Evolutionary conservation across 2,113 vertebrate species (phyloP), one percentile per base, ranked within the genome.

Genomic region (Lasiurus borealis): DNA sequence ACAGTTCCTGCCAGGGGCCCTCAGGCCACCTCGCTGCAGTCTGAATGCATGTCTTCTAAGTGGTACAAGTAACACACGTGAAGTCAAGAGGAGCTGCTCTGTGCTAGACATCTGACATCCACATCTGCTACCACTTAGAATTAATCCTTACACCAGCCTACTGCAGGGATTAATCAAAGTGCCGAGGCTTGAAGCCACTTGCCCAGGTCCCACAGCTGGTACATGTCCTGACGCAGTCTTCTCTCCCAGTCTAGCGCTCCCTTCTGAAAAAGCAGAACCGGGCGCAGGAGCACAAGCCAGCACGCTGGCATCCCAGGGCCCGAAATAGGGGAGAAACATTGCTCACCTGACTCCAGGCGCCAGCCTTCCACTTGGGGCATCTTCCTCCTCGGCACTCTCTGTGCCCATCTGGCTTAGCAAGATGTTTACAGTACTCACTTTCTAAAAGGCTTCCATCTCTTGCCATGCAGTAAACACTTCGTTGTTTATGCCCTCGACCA

Each of bases 281-380:
- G 89, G 69, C 40, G 83, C 19, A 77, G 76, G 92, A 96, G 69
- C 64, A 27, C 1, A 64, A 90, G 27, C 13, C 76, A 48, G 78
- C 88, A 83, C 18, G 0, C 71, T 90, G 68, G 89, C 50, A 71
- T 69, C 89, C 89, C 84, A 0, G 0, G 14, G 88, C 91, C 7
- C 1, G 81, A 96, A 90, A 57, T 66, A 96, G 97, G 93, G 91
- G 91, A 76, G 91, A 97, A 97, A 86, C 2, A 0, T 3, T 8
- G 97, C 98, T 98, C 99, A 99, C 99, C 99, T 99, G 99, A 98
- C 98, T 99, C 99, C 99, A 99, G 29, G 98, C 97, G 97, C 99
- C 99, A 27, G 98, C 98, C 98, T 99, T 99, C 99, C 99, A 99
- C 96, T 99, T 99, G 92, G 99, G 99, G 97, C 99, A 99, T 95